Conservation (phyloP, 2,113 vertebrate genomes). For the Centrocercus urophasianus region DNA sequence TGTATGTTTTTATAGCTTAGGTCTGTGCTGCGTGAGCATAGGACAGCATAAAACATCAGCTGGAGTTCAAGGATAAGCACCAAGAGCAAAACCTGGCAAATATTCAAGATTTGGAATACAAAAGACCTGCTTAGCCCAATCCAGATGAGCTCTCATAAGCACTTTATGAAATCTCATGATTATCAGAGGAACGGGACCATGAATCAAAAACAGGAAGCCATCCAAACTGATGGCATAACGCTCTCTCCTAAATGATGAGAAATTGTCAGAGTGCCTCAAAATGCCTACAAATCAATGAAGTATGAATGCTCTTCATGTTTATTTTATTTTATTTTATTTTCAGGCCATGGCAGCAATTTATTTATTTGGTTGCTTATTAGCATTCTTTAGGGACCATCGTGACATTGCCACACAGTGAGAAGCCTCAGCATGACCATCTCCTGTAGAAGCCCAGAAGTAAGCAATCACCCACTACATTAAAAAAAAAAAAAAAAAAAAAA, state of each 20-base stretch:
- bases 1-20: rapidly evolving
- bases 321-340: too few relatives aligned
- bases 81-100: neutral
- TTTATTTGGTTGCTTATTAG: too few relatives aligned
- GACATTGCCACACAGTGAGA: too few relatives aligned
- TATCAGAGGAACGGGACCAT: neutral
- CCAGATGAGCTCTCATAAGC: neutral
- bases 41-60: too few relatives aligned
- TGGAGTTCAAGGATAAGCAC: neutral
- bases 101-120: neutral
- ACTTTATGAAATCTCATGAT: neutral
- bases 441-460: too few relatives aligned
- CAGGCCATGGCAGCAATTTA: too few relatives aligned
- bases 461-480: too few relatives aligned
- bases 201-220: too few relatives aligned
- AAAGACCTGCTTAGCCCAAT: neutral
- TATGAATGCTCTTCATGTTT: too few relatives aligned
- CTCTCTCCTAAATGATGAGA: neutral
- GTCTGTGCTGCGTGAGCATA: neutral
- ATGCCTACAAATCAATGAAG: too few relatives aligned
- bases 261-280: neutral
- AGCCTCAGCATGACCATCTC: too few relatives aligned
- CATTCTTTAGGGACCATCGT: too few relatives aligned
- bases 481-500: neutral
- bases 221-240: neutral